Conservation (phyloP, 2,113 vertebrate species). For the Phalacrocorax brasilianus region DNA sequence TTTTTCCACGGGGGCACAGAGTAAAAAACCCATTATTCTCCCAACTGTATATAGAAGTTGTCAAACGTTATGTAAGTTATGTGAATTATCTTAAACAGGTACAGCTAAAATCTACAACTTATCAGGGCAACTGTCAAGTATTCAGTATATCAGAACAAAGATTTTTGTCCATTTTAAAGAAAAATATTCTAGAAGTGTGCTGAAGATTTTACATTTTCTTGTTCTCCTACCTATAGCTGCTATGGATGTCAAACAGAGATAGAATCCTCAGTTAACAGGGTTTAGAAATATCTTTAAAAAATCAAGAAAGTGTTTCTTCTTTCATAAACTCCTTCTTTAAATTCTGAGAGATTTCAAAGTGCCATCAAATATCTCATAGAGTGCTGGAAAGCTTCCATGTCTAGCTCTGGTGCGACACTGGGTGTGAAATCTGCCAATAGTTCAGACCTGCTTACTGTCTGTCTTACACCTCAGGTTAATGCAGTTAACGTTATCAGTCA, state of each 20-base stretch:
- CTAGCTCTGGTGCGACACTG: background rate
- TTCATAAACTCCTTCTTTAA: background rate
- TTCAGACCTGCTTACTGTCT: background rate
- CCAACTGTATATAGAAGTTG: background rate
- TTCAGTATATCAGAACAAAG: background rate
- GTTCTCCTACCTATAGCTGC: background rate
- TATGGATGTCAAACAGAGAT: background rate
- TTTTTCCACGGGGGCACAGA: background rate
- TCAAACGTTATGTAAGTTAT: background rate
- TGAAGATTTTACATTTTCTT: background rate
- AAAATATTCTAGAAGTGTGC: background rate
- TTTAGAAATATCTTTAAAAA: background rate
- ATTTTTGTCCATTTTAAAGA: background rate
- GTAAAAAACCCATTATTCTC: background rate
- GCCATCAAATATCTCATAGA: background rate
- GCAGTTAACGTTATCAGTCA: too few relatives aligned
- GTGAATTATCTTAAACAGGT: background rate
- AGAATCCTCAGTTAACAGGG: background rate
- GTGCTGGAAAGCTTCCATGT: background rate
- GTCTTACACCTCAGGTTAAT: background rate
- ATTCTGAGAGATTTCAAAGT: background rate
- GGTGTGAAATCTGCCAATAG: background rate
- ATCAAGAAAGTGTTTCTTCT: background rate
- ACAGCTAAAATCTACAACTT: background rate
- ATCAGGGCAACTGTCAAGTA: background rate